These are phyloP conservation scores for Melanostigma gelatinosum DNA, from an alignment of 2,113 vertebrate species.

Conservation along the genomic window DNA sequence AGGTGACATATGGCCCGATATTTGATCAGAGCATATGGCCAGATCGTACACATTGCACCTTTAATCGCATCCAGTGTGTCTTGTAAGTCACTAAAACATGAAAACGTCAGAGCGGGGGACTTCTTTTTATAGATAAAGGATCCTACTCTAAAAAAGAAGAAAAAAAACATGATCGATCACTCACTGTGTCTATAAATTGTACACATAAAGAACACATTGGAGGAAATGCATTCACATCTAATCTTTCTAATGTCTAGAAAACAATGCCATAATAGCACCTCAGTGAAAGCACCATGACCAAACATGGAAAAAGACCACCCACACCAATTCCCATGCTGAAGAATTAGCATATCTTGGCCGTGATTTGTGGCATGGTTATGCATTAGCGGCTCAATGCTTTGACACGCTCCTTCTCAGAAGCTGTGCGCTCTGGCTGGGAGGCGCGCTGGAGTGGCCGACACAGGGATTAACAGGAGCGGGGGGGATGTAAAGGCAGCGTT, in stretches of 20 bases:
- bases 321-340: conserved; percentile 62
- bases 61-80: background rate
- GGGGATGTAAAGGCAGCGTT: conserved; percentile 37
- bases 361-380: conserved; percentile 76
- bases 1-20: background rate
- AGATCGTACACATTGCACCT: background rate
- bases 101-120: background rate
- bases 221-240: background rate
- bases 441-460: conserved; percentile 80
- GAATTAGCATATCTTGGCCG: conserved; percentile 73
- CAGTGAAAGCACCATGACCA: conserved; percentile 49
- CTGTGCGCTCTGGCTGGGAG: conserved; percentile 60
- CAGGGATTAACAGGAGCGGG: conserved; percentile 78
- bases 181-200: background rate
- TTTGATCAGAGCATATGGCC: background rate
- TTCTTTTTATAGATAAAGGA: background rate
- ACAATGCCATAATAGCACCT: background rate
- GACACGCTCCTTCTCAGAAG: conserved; percentile 73
- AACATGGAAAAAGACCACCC: conserved; percentile 65
- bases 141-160: background rate
- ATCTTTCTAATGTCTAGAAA: background rate
- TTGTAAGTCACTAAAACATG: background rate
- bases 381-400: conserved; percentile 77
- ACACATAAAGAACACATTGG: background rate
- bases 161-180: background rate